Percentiles rank a stretch among this genome's conserved stretches.
Evolutionary conservation across 2,888 invertebrate species (phyloP).

Genomic region (Asteroscopus sphinx): DNA sequence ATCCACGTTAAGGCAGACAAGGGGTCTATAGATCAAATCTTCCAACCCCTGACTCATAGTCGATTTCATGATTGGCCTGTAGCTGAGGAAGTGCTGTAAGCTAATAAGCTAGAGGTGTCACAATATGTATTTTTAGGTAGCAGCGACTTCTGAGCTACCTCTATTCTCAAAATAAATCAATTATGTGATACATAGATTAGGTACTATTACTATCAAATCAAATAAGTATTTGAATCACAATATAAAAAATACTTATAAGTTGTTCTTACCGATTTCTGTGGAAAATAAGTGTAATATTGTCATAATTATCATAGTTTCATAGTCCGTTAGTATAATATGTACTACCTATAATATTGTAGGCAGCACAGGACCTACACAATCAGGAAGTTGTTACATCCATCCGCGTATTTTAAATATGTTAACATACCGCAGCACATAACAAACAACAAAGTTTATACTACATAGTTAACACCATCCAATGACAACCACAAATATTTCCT

Average conservation of each 20-base stretch:
- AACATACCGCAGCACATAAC: background rate
- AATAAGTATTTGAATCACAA: too few species aligned
- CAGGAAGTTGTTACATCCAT: slow-evolving; percentile 9
- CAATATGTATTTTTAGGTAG: too few species aligned
- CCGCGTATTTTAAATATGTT: slow-evolving; percentile 12
- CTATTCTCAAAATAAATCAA: too few species aligned
- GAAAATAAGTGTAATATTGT: slow-evolving; percentile 1
- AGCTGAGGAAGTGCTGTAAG: too few species aligned
- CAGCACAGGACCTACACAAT: background rate
- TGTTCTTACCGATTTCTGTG: background rate
- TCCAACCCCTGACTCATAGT: too few species aligned
- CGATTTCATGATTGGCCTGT: too few species aligned
- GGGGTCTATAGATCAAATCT: too few species aligned
- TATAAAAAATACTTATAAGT: background rate
- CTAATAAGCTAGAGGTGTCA: too few species aligned
- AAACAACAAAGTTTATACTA: background rate
- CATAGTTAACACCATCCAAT: slow-evolving; percentile 8
- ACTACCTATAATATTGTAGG: background rate
- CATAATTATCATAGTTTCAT: background rate
- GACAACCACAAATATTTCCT: slow-evolving; percentile 7
- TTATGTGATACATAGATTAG: too few species aligned
- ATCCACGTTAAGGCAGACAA: too few species aligned
- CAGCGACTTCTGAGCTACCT: too few species aligned
- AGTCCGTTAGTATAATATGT: background rate
- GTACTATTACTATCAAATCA: too few species aligned